Conservation (phyloP, 2,888 invertebrate genomes). For the Helicoverpa assulta region DNA sequence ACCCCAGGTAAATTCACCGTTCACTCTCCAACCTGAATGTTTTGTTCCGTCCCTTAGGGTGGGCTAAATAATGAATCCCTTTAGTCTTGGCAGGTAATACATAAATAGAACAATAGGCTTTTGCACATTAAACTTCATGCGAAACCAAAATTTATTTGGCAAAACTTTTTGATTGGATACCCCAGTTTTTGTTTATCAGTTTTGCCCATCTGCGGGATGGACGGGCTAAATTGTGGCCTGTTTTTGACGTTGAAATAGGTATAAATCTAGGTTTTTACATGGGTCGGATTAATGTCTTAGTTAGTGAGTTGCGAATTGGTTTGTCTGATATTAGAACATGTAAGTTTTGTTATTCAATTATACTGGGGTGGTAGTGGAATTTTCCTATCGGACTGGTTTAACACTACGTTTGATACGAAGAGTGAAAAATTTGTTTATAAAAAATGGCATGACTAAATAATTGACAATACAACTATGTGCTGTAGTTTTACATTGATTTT, state of each 20-base stretch:
- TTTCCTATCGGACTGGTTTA: conserved; percentile 19
- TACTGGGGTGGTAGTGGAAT: conserved; percentile 3
- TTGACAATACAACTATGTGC: too few species aligned
- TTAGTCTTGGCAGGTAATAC: conserved; percentile 73
- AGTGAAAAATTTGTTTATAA: conserved; percentile 1
- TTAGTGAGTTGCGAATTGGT: conserved; percentile 16
- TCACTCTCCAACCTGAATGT: conserved; percentile 63
- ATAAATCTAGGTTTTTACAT: conserved; percentile 53
- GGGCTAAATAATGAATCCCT: conserved; percentile 75
- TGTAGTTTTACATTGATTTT: too few species aligned
- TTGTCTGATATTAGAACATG: conserved; percentile 21
- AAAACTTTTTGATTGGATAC: conserved; percentile 72
- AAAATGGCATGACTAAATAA: neutral
- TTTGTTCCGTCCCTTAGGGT: conserved; percentile 68
- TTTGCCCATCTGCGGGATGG: conserved; percentile 50
- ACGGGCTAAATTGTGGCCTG: conserved; percentile 50
- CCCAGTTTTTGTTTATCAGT: conserved; percentile 64
- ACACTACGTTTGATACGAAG: conserved; percentile 6
- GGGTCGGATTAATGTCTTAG: conserved; percentile 45
- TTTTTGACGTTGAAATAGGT: conserved; percentile 64
- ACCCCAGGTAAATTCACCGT: conserved; percentile 68
- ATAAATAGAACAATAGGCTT: conserved; percentile 80
- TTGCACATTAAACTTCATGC: conserved; percentile 75
- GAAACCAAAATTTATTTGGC: conserved; percentile 72
- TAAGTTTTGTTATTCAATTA: conserved; percentile 41